A percentile compares a stretch with the other conserved stretches of the same genome.
Conservation (phyloP, 2,888 invertebrate genomes). For the Caradrina kadenii region DNA sequence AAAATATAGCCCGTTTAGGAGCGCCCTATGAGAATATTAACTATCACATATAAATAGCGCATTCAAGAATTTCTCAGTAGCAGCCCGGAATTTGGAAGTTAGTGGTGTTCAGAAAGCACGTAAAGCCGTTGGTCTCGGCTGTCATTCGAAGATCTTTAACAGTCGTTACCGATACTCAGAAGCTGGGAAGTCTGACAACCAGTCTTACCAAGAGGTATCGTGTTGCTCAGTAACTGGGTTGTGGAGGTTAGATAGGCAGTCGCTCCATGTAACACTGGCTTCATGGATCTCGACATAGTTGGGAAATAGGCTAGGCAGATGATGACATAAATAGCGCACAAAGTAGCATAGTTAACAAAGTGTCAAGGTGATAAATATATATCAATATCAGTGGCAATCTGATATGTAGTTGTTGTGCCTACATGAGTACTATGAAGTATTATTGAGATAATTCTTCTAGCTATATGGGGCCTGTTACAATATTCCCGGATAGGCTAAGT, state of each 20-base stretch:
- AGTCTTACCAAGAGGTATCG: not conserved
- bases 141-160: too few species aligned
- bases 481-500: too few species aligned
- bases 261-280: too few species aligned
- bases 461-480: not conserved
- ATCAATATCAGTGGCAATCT: slow-evolving; percentile 37
- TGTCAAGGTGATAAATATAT: slow-evolving; percentile 36
- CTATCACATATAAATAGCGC: slow-evolving; percentile 1
- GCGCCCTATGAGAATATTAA: slow-evolving; percentile 23
- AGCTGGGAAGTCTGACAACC: too few species aligned
- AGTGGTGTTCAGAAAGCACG: too few species aligned
- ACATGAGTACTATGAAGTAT: not conserved
- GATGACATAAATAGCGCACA: slow-evolving; percentile 6
- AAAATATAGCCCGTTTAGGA: not conserved
- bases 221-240: not conserved
- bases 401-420: slow-evolving; percentile 16
- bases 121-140: too few species aligned
- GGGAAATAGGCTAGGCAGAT: too few species aligned
- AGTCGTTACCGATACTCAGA: too few species aligned
- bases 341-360: slow-evolving; percentile 25
- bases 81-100: too few species aligned
- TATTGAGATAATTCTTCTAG: not conserved
- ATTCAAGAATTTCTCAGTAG: not conserved
- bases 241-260: too few species aligned
- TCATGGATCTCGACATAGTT: too few species aligned